Percentiles rank a stretch among this genome's conserved stretches.
These are phyloP conservation scores for Parnassius smintheus DNA, from an alignment of 2,888 invertebrate species.

Conservation along the genomic window DNA sequence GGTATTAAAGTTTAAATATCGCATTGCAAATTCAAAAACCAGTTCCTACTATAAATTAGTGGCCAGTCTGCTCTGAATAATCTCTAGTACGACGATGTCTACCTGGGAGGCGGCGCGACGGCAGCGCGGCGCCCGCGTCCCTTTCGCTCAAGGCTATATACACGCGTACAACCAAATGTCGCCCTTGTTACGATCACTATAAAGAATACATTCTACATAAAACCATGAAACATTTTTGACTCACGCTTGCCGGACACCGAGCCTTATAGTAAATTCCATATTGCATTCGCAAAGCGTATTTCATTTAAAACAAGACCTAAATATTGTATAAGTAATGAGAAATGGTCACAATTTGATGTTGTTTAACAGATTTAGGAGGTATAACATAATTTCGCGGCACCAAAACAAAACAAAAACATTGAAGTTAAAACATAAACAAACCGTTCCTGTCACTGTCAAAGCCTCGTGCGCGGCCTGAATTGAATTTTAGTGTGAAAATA, in stretches of 20 bases:
- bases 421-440: constrained; percentile 53
- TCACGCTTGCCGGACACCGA: constrained; percentile 48
- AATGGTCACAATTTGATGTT: not conserved
- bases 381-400: constrained; percentile 23
- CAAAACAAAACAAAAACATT: constrained; percentile 28
- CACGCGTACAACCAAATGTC: constrained; percentile 40
- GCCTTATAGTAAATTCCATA: constrained; percentile 36
- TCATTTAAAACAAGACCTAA: not conserved
- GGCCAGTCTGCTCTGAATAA: constrained; percentile 34
- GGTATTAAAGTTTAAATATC: not conserved
- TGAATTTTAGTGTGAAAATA: constrained; percentile 1
- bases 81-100: constrained; percentile 55
- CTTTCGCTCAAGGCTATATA: constrained; percentile 72
- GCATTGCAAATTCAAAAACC: constrained; percentile 22
- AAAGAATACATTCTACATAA: constrained; percentile 32
- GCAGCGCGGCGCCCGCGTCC: constrained; percentile 55
- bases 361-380: not conserved
- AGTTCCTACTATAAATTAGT: constrained; percentile 15
- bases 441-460: constrained; percentile 57
- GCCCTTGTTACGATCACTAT: constrained; percentile 35
- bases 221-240: constrained; percentile 39
- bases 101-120: constrained; percentile 64
- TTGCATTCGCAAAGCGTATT: constrained; percentile 7
- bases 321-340: constrained; percentile 6
- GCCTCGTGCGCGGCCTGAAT: constrained; percentile 39